Percentiles rank a stretch among this genome's conserved stretches.
These are phyloP conservation scores for Chrysolina oricalcia DNA, from an alignment of 2,888 invertebrate genomes.

Conservation along the genomic window DNA sequence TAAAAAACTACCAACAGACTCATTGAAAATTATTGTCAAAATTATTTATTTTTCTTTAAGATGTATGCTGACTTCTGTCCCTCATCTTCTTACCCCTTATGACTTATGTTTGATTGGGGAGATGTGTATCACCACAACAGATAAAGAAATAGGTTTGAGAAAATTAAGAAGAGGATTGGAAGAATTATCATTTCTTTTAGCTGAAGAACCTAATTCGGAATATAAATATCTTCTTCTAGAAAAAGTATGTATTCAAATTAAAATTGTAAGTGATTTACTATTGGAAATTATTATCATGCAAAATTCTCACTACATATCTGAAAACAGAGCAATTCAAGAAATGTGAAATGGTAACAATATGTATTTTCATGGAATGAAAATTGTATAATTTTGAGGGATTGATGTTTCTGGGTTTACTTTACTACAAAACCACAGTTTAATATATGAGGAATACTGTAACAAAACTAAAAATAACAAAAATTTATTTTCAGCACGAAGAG, in stretches of 20 bases:
- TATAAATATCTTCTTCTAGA: conserved; percentile 11
- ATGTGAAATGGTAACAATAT: not conserved
- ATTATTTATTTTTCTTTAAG: conserved; percentile 31
- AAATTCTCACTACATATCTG: too few species aligned
- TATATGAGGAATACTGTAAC: too few species aligned
- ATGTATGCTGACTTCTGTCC: conserved; percentile 39
- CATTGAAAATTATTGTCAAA: not conserved
- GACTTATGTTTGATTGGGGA: conserved; percentile 44
- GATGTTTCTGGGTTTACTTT: too few species aligned
- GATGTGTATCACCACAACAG: conserved; percentile 30
- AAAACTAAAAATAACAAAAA: too few species aligned
- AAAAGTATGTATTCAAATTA: too few species aligned
- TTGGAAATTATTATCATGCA: too few species aligned
- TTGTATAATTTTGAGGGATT: too few species aligned
- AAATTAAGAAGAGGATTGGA: conserved; percentile 34
- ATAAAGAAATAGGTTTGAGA: conserved; percentile 11
- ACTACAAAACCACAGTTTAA: too few species aligned
- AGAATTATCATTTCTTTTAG: conserved; percentile 25
- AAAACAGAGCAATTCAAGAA: not conserved
- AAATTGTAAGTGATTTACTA: too few species aligned
- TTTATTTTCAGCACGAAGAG: too few species aligned
- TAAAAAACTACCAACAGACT: not conserved
- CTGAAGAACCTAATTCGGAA: conserved; percentile 36
- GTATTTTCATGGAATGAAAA: too few species aligned
- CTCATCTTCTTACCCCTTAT: conserved; percentile 35